Evolutionary conservation across 2,113 vertebrate species (phyloP).

Genomic region (Eudyptes chrysolophus): DNA sequence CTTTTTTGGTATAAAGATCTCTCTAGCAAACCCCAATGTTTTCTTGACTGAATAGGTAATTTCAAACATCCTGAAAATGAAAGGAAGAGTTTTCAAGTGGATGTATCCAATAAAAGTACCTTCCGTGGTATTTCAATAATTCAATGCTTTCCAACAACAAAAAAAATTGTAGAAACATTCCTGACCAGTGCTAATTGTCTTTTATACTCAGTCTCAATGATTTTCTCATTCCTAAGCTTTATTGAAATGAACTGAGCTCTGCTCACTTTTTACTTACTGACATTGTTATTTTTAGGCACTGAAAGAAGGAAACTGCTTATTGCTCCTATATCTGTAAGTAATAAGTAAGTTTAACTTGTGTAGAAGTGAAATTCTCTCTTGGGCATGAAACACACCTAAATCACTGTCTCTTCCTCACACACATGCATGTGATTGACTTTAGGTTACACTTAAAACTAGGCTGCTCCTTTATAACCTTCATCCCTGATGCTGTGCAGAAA

Average conservation of each 20-base stretch:
- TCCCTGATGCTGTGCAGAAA: background rate
- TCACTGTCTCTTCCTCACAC: background rate
- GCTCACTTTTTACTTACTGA: background rate
- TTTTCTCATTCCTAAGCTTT: background rate
- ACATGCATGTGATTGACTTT: background rate
- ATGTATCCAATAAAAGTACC: background rate
- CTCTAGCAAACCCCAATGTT: background rate
- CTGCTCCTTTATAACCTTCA: background rate
- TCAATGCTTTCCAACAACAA: background rate
- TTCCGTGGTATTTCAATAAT: background rate
- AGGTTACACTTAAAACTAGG: background rate
- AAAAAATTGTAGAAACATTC: background rate
- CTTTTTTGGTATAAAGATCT: background rate
- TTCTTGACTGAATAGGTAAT: background rate
- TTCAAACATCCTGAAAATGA: background rate
- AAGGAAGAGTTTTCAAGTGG: background rate
- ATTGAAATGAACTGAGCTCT: background rate
- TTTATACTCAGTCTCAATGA: background rate
- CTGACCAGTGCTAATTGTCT: background rate
- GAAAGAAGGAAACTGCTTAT: background rate
- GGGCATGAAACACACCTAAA: background rate
- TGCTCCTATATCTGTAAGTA: background rate
- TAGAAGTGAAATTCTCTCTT: background rate
- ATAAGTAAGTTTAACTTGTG: background rate
- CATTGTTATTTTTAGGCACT: background rate